phyloP scores from a whole-genome alignment of 1,140 invertebrate species.

The Bombus consobrinus region DNA sequence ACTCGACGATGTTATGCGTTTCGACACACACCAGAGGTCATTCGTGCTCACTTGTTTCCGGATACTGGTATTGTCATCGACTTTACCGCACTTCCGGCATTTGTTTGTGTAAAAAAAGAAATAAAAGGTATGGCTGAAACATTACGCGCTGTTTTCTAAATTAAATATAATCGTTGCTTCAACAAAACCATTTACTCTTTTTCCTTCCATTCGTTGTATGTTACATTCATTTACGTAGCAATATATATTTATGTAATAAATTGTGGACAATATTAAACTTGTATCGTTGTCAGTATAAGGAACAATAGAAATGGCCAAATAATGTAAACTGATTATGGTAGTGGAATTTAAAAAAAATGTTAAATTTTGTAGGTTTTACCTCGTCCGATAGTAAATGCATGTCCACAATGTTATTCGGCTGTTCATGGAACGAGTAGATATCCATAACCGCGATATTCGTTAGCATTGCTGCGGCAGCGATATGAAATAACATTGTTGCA shows the following conservation, averaged over 20 bases:
- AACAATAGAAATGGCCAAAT: neutral
- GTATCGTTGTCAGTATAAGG: too few species aligned
- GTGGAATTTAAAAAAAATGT: neutral
- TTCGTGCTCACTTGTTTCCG: slow-evolving; percentile 15
- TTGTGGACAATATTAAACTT: neutral
- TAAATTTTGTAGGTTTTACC: slow-evolving; percentile 23
- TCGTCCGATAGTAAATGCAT: neutral
- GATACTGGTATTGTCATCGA: neutral
- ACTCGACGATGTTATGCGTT: neutral
- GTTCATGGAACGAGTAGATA: slow-evolving; percentile 15
- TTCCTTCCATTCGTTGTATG: neutral
- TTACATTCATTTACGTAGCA: neutral
- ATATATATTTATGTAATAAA: neutral
- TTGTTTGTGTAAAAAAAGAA: neutral
- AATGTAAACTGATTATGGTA: neutral
- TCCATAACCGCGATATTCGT: slow-evolving; percentile 54
- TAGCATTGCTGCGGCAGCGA: slow-evolving; percentile 33
- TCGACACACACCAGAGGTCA: slow-evolving; percentile 27
- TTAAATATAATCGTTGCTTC: neutral
- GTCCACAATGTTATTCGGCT: neutral
- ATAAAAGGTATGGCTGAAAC: neutral
- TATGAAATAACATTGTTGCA: slow-evolving; percentile 48
- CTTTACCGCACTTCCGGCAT: neutral
- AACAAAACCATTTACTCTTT: neutral
- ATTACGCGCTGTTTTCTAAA: neutral